A percentile compares a stretch with the other conserved stretches of the same genome.
These are phyloP conservation scores for Cyclophora punctaria DNA, from an alignment of 2,888 invertebrate species.

Conservation along the genomic window DNA sequence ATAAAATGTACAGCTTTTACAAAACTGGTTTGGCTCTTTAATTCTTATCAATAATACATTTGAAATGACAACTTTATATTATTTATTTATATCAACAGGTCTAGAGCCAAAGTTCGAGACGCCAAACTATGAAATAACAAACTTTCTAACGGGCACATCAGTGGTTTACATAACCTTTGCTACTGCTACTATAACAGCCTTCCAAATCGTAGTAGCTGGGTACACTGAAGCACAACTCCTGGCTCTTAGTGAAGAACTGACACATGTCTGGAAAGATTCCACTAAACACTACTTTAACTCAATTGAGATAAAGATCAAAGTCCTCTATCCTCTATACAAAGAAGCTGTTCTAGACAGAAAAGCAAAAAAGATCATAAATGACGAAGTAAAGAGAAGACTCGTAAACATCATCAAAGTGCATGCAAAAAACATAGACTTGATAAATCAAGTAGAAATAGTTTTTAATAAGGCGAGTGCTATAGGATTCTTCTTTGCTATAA, in stretches of 20 bases:
- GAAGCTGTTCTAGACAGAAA: not conserved
- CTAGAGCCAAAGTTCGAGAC: constrained; percentile 41
- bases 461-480: constrained; percentile 31
- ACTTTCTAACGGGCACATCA: constrained; percentile 17
- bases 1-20: not conserved
- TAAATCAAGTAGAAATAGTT: constrained; percentile 25
- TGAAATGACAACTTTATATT: not conserved
- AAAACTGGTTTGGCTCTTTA: not conserved
- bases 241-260: constrained; percentile 39
- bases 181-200: constrained; percentile 34
- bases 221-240: constrained; percentile 47
- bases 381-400: constrained; percentile 19
- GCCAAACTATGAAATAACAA: constrained; percentile 43
- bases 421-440: constrained; percentile 20
- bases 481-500: constrained; percentile 29
- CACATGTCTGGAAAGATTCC: constrained; percentile 37
- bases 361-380: constrained; percentile 14
- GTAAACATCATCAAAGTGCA: constrained; percentile 26
- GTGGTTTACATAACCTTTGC: constrained; percentile 28
- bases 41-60: not conserved
- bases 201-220: constrained; percentile 38
- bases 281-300: constrained; percentile 18
- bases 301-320: constrained; percentile 8
- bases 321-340: constrained; percentile 3
- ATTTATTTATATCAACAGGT: constrained; percentile 23